Conservation (phyloP, 92 coral and sea anemone genomes). For the Montipora capitata region DNA sequence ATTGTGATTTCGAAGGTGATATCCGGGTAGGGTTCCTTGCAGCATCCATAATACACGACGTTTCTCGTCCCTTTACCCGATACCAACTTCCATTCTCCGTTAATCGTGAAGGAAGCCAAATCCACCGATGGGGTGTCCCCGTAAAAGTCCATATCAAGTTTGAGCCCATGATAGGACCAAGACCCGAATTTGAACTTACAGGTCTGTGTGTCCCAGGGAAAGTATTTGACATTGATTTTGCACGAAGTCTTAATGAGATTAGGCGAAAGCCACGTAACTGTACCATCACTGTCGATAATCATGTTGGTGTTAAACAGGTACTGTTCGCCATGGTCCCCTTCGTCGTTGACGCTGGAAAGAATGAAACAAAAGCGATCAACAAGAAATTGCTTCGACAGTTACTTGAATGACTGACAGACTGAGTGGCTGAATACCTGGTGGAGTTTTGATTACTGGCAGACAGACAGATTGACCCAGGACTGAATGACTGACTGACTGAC, state of each 20-base stretch:
- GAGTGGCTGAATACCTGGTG: background rate
- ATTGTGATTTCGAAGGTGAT: constrained; percentile 80
- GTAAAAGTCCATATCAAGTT: constrained; percentile 76
- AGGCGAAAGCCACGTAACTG: constrained; percentile 85
- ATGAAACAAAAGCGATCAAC: background rate
- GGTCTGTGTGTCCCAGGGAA: constrained; percentile 93
- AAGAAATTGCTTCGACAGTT: background rate
- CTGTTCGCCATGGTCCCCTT: constrained; percentile 86
- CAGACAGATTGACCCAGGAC: no score
- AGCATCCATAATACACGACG: constrained; percentile 77
- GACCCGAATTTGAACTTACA: constrained; percentile 87
- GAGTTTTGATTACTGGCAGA: background rate
- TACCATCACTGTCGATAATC: constrained; percentile 75
- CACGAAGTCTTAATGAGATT: constrained; percentile 84
- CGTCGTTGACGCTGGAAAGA: constrained; percentile 83
- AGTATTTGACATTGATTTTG: constrained; percentile 81
- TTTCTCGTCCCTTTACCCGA: constrained; percentile 77
- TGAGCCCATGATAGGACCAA: constrained; percentile 80
- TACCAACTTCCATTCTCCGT: constrained; percentile 88
- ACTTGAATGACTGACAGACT: background rate
- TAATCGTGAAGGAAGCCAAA: constrained; percentile 56
- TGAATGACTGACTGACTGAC: no score
- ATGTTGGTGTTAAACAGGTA: constrained; percentile 91
- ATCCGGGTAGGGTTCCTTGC: constrained; percentile 84
- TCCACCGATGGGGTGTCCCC: constrained; percentile 55